Base-by-base conservation (phyloP, 2,797 vertebrate genomes). In the Babyrousa celebensis region DNA sequence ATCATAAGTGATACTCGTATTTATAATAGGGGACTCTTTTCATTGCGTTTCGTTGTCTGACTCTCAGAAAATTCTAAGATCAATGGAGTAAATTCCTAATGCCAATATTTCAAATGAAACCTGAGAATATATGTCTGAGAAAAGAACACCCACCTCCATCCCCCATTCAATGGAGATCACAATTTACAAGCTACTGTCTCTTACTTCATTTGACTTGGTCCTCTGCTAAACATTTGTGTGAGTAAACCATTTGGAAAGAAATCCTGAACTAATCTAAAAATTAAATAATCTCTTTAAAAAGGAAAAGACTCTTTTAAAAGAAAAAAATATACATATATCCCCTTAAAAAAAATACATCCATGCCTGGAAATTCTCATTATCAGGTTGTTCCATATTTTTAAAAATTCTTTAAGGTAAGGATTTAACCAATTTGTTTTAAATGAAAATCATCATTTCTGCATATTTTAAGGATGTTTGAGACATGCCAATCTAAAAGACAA, bases 221-320 rank as follows among this genome's bases (percentile, higher is more conserved):
- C 80, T 92, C 20, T 87, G 56, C 3, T 77, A 67, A 63, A 92
- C 21, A 67, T 85, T 71, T 43, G 29, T n/a, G n/a, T 54, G 15
- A 90, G 8, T 62, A 70, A 84, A 56, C 40, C 29, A 79, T 87
- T 89, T 87, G 80, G 29, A 93, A 96, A 96, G 68, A 25, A 87
- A 67, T 67, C 25, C 6, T 82, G 16, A 6, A 65, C n/a, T 67
- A 80, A 43, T 40, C n/a, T 56, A 70, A 88, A 88, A 94, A 25
- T 92, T 80, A 93, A 82, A 70, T 83, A 60, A 2, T 63, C 27
- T 2, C 8, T 60, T 93, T 43, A 32, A 77, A 29, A 58, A 12
- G 6, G 4, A 32, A 93, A 79, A 72, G 1, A 14, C 1, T 71
- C 12, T 18, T 91, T 87, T 52, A 20, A 89, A 91, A 70, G 10